These are phyloP conservation scores for Mobula birostris DNA, from an alignment of 2,113 vertebrate species.

Conservation along the genomic window DNA sequence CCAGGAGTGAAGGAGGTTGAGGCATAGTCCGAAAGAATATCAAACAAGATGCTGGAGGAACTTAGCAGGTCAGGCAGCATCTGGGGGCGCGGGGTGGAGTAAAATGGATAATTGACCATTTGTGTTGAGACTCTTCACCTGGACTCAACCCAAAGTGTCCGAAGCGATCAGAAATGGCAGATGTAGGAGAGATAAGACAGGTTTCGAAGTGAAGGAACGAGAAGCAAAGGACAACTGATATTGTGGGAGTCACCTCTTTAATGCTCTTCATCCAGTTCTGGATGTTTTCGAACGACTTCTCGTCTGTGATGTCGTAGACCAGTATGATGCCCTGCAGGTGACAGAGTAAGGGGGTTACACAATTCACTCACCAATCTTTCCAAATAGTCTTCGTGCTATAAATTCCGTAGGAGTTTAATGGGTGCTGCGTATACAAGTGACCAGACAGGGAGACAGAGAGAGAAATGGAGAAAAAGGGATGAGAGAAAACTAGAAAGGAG, in stretches of 20 bases:
- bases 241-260: constrained; percentile 51
- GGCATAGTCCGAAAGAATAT: too few relatives aligned
- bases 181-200: background rate
- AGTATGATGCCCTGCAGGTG: constrained; percentile 77
- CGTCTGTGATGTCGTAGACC: constrained; percentile 89
- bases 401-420: background rate
- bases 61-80: too few relatives aligned
- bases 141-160: too few relatives aligned
- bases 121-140: too few relatives aligned
- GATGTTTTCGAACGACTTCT: constrained; percentile 88
- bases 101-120: too few relatives aligned
- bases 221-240: background rate
- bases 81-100: too few relatives aligned
- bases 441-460: background rate
- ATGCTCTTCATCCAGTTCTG: constrained; percentile 70
- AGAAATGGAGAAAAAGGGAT: background rate
- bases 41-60: too few relatives aligned
- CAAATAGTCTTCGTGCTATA: too few relatives aligned
- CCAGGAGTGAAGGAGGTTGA: too few relatives aligned
- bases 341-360: background rate
- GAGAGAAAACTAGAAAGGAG: background rate
- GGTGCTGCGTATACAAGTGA: background rate
- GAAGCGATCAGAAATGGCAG: background rate
- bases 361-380: background rate
- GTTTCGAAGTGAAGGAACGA: background rate